Conservation (phyloP, 2,888 invertebrate species). For the Junonia oenone region DNA sequence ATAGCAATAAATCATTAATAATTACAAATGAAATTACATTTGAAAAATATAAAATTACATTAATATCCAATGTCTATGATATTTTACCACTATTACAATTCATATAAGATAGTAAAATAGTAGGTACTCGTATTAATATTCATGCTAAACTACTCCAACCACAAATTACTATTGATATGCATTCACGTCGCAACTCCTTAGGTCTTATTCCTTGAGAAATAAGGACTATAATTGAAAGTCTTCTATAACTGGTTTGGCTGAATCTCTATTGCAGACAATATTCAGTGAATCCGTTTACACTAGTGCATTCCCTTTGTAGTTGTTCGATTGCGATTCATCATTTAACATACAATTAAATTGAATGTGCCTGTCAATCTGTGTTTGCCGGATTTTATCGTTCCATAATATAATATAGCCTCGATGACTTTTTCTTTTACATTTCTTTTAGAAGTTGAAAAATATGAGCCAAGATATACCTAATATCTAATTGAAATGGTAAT, state of each 20-base stretch:
- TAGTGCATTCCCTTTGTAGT: slow-evolving; percentile 25
- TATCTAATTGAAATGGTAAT: too few species aligned
- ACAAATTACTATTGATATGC: not conserved
- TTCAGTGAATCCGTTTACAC: slow-evolving; percentile 30
- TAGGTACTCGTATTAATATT: not conserved
- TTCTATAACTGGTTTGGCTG: not conserved
- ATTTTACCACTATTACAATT: too few species aligned
- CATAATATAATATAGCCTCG: not conserved
- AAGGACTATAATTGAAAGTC: not conserved
- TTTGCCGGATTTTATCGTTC: not conserved
- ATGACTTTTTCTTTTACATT: too few species aligned
- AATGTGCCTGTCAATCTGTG: slow-evolving; percentile 6
- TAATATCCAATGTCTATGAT: too few species aligned
- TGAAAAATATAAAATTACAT: too few species aligned
- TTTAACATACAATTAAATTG: slow-evolving; percentile 23
- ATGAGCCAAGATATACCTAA: too few species aligned
- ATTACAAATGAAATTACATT: too few species aligned
- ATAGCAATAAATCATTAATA: too few species aligned
- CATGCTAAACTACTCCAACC: not conserved
- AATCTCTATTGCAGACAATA: slow-evolving; percentile 12
- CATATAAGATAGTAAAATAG: not conserved
- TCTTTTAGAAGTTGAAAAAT: too few species aligned
- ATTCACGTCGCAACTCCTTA: not conserved
- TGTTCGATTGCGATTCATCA: slow-evolving; percentile 31
- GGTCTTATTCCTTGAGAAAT: not conserved